Evolutionary conservation across 2,113 vertebrate species (phyloP), one percentile per base, ranked within the genome.

Genomic region (Empidonax traillii): DNA sequence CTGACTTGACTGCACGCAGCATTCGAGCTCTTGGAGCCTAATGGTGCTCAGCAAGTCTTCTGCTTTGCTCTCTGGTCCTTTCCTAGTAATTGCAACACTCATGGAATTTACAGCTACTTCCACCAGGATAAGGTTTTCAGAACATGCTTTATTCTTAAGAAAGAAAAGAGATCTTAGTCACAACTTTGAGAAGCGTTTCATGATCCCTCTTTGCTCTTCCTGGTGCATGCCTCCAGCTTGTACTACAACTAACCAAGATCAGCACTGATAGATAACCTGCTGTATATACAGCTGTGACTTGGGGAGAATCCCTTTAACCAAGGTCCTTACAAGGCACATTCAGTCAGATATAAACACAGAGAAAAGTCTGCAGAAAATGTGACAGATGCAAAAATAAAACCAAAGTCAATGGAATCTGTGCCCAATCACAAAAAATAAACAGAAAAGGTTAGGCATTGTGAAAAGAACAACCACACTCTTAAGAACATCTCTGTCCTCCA

Each of bases 241-340:
- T 43, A 33, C 10, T 39, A 55, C 39, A 81, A 56, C 31, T 85
- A 87, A 41, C 25, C 37, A 53, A 75, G 55, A 58, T 25, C 39
- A 80, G 77, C 81, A 74, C 44, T 43, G 80, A 76, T 31, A 39
- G 11, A 7, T 12, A 85, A 68, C 47, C 43, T 12, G 3, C 61
- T 51, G 33, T 28, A 76, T 13, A 30, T 11, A 52, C 16, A 56
- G 69, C 55, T 81, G 59, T 47, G 68, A 93, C 41, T 13, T 59
- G 33, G 65, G 21, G n/a, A 81, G 73, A 94, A 81, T 44, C 76
- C 59, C 68, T 78, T 68, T 44, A 73, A 84, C n/a, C 43, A 44
- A 62, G 63, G 68, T 52, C 59, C 30, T 58, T 25, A 46, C 55
- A 33, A 35, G 13, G 71, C 52, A 85, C 33, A 12, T 75, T 75